A percentile compares a stretch with the other conserved stretches of the same genome.
phyloP scores from a whole-genome alignment of 2,113 vertebrate genomes.

The Lutjanus erythropterus region DNA sequence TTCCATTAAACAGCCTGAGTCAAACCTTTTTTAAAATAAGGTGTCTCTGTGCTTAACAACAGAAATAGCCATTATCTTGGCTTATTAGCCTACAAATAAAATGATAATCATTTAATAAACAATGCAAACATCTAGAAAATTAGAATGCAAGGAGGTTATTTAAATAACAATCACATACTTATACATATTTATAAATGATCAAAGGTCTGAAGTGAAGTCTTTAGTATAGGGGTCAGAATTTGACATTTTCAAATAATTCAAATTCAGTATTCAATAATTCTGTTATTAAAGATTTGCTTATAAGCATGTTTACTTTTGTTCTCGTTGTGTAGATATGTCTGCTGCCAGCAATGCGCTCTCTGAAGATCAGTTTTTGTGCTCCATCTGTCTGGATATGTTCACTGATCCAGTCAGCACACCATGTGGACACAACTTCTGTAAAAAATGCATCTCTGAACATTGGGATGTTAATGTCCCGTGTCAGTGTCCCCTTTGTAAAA shows the following conservation, averaged over 20 bases:
- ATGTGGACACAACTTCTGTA: constrained; percentile 10
- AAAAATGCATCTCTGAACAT: background rate
- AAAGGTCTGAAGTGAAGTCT: too few species aligned
- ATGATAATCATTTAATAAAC: too few species aligned
- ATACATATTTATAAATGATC: too few species aligned
- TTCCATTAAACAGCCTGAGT: too few species aligned
- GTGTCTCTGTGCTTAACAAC: too few species aligned
- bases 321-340: background rate
- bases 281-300: background rate
- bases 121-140: too few species aligned
- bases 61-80: too few species aligned
- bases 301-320: background rate
- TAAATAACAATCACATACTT: too few species aligned
- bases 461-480: background rate
- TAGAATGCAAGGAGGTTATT: too few species aligned
- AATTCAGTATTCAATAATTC: background rate
- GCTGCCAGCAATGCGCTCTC: background rate
- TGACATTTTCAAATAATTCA: background rate
- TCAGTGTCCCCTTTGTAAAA: background rate
- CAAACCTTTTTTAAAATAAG: too few species aligned
- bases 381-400: constrained; percentile 4
- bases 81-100: too few species aligned
- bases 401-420: background rate
- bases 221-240: too few species aligned
- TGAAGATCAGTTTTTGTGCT: background rate